Evolutionary conservation across 2,113 vertebrate species (phyloP), one percentile per base, ranked within the genome.

Genomic region (Corythornis vintsioides): DNA sequence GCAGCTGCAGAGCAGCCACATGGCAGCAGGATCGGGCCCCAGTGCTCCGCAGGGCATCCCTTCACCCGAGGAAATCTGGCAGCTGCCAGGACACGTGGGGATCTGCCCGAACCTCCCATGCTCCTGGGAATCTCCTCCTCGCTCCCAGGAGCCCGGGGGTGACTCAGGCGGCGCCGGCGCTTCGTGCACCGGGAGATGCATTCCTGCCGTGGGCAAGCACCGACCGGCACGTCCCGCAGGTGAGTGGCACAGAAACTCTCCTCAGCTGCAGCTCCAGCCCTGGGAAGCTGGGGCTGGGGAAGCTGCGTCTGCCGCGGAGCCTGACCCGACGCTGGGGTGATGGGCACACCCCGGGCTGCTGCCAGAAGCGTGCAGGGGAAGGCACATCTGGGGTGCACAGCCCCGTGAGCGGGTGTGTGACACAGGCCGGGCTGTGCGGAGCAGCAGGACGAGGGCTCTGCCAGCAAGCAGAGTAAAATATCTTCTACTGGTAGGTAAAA

Each of bases 81-180:
- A 52, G 57, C 65, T 31, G 10, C 0, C 0, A 7, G 80, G 52
- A 67, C 76, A 88, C 15, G 45, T 67, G 64, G 55, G 79, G 72
- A 89, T 24, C 40, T n/a, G 59, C 47, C 56, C 6, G 4, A 90
- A 48, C 38, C 56, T 47, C 72, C 94, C 94, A 63, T 81, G 90
- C 89, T 69, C 20, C 45, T 33, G 77, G 93, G 92, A 95, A 92
- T 96, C 93, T 96, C 92, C 94, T 95, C 95, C 95, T 94, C 22
- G 24, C 80, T 94, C 86, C 69, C 65, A 69, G 84, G 65, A 86
- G 61, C 45, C 19, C 67, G 3, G 59, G 33, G 83, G 9, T 96
- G 96, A 94, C 69, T 94, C 90, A 75, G 2, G 3, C 10, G 2
- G 21, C 5, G 10, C 29, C 0, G 10, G 43, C 12, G n/a, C 20